These are phyloP conservation scores for Macaria notata DNA, from an alignment of 2,888 invertebrate species.

Conservation along the genomic window DNA sequence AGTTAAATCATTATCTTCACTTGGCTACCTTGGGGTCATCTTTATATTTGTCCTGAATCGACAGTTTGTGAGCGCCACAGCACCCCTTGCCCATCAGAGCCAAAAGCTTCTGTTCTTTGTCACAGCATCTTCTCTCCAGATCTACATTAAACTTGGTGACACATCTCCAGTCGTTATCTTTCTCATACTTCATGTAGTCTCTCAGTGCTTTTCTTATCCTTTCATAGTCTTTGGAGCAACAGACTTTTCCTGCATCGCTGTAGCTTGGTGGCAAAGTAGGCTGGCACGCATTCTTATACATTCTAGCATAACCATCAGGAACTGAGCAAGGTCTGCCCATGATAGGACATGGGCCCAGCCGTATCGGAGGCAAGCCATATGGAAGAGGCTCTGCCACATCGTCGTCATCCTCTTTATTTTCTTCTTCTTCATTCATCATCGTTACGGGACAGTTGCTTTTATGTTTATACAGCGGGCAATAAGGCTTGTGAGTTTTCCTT, in stretches of 20 bases:
- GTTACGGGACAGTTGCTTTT: constrained; percentile 66
- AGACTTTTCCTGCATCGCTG: constrained; percentile 69
- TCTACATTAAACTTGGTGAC: constrained; percentile 67
- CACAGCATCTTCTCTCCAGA: constrained; percentile 71
- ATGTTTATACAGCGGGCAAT: constrained; percentile 68
- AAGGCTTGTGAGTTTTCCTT: constrained; percentile 65
- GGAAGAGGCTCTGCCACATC: constrained; percentile 66
- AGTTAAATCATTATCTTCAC: constrained; percentile 8
- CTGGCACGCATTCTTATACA: constrained; percentile 65
- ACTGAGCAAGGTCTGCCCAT: constrained; percentile 69
- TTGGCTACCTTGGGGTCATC: constrained; percentile 41
- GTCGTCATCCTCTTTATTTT: constrained; percentile 60
- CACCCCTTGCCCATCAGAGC: constrained; percentile 64
- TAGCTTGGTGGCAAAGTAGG: constrained; percentile 63
- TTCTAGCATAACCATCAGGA: constrained; percentile 72
- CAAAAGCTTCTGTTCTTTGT: constrained; percentile 63
- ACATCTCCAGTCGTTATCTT: constrained; percentile 66
- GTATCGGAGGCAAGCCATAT: constrained; percentile 70
- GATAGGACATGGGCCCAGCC: constrained; percentile 73
- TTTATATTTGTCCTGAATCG: constrained; percentile 64
- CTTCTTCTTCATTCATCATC: constrained; percentile 56
- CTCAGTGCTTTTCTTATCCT: constrained; percentile 71
- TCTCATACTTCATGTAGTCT: constrained; percentile 66
- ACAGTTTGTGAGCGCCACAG: constrained; percentile 69
- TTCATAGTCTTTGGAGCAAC: constrained; percentile 74